Conservation (phyloP, 2,113 vertebrate genomes). For the Gobiocypris rarus region DNA sequence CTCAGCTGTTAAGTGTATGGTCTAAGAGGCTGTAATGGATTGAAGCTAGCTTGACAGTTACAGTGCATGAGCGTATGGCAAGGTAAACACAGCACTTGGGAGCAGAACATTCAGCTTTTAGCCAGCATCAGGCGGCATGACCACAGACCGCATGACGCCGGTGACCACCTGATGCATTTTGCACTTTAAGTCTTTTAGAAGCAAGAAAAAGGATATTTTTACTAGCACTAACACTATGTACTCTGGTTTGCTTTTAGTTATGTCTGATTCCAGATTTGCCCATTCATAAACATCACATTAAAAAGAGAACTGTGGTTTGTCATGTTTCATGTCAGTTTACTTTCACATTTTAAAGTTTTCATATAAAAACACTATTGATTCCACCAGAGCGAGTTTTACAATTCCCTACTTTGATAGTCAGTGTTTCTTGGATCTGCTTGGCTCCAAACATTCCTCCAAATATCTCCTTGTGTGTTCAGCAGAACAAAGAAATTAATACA, state of each 20-base stretch:
- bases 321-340: background rate
- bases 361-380: too few relatives aligned
- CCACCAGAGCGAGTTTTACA: background rate
- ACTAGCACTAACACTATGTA: background rate
- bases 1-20: conserved; percentile 31
- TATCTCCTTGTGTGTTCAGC: too few relatives aligned
- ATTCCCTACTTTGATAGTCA: too few relatives aligned
- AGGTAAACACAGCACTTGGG: conserved; percentile 19
- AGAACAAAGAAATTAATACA: too few relatives aligned
- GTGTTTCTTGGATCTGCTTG: too few relatives aligned
- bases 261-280: background rate
- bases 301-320: background rate
- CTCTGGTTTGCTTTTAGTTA: background rate
- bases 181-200: background rate
- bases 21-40: conserved; percentile 28
- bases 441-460: too few relatives aligned
- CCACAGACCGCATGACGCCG: background rate
- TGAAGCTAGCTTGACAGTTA: conserved; percentile 18
- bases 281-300: background rate
- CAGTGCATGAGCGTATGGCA: background rate
- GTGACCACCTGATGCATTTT: background rate
- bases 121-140: background rate
- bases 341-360: background rate
- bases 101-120: conserved; percentile 17
- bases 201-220: background rate